Evolutionary conservation across 2,888 invertebrate genomes (phyloP).

Genomic region (Boloria euphrosyne): DNA sequence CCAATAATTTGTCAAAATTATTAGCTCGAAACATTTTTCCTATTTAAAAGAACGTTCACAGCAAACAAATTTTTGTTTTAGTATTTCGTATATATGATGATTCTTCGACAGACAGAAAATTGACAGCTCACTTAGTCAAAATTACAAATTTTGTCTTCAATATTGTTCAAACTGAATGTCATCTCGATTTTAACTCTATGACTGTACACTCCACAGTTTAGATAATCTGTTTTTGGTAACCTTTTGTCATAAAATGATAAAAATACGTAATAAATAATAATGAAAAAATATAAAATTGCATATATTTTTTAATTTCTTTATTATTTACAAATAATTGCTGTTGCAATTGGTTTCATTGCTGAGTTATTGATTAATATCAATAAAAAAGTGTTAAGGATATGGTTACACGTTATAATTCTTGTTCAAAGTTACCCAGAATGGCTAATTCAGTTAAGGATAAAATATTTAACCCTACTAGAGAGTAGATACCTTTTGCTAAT

Average conservation of each 20-base stretch:
- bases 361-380: too few species aligned
- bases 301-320: too few species aligned
- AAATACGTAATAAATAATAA: too few species aligned
- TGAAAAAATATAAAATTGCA: background rate
- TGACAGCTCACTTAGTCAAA: slow-evolving; percentile 78
- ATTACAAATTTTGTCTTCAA: slow-evolving; percentile 42
- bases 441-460: too few species aligned
- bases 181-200: slow-evolving; percentile 5
- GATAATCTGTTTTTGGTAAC: background rate
- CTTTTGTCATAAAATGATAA: too few species aligned
- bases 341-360: too few species aligned
- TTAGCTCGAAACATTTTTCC: slow-evolving; percentile 83
- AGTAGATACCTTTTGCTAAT: too few species aligned
- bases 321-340: too few species aligned
- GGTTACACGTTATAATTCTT: too few species aligned
- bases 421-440: too few species aligned
- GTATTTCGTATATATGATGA: slow-evolving; percentile 66
- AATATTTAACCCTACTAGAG: too few species aligned
- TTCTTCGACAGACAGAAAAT: slow-evolving; percentile 67
- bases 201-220: background rate
- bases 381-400: background rate
- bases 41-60: slow-evolving; percentile 44
- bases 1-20: slow-evolving; percentile 86
- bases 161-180: slow-evolving; percentile 34
- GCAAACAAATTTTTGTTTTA: slow-evolving; percentile 64